Percentiles rank a stretch among this genome's conserved stretches.
phyloP scores from a whole-genome alignment of 2,888 invertebrate species.

The Drosophila suboccidentalis region DNA sequence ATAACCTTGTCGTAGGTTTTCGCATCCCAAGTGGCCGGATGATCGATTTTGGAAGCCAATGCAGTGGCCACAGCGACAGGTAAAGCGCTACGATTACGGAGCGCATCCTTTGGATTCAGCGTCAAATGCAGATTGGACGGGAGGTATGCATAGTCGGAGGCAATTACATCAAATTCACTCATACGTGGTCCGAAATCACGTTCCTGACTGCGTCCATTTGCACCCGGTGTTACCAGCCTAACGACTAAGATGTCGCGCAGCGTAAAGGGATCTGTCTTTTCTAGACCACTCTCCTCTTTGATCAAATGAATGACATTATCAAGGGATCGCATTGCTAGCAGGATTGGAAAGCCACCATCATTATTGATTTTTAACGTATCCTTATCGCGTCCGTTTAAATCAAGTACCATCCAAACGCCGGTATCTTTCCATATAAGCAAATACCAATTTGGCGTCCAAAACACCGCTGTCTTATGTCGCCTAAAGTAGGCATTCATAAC shows the following conservation, averaged over 20 bases:
- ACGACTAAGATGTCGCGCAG: slow-evolving; percentile 79
- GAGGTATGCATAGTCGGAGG: slow-evolving; percentile 80
- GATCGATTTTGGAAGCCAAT: slow-evolving; percentile 83
- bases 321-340: slow-evolving; percentile 76
- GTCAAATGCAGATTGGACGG: slow-evolving; percentile 78
- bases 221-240: slow-evolving; percentile 71
- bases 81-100: slow-evolving; percentile 81
- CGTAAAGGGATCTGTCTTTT: slow-evolving; percentile 56
- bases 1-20: slow-evolving; percentile 80
- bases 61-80: slow-evolving; percentile 78
- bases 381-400: slow-evolving; percentile 78
- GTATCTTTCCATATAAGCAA: slow-evolving; percentile 80
- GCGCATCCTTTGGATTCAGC: slow-evolving; percentile 70
- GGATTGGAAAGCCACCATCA: slow-evolving; percentile 69
- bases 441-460: slow-evolving; percentile 73
- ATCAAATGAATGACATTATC: slow-evolving; percentile 80
- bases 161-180: slow-evolving; percentile 79
- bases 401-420: slow-evolving; percentile 81
- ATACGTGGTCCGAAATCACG: slow-evolving; percentile 72
- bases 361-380: slow-evolving; percentile 59
- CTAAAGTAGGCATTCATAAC: slow-evolving; percentile 69
- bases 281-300: slow-evolving; percentile 69
- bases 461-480: slow-evolving; percentile 64
- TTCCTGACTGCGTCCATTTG: slow-evolving; percentile 64
- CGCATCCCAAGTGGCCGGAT: slow-evolving; percentile 83